Evolutionary conservation across 2,888 invertebrate species (phyloP).

Genomic region (Xylota segnis): DNA sequence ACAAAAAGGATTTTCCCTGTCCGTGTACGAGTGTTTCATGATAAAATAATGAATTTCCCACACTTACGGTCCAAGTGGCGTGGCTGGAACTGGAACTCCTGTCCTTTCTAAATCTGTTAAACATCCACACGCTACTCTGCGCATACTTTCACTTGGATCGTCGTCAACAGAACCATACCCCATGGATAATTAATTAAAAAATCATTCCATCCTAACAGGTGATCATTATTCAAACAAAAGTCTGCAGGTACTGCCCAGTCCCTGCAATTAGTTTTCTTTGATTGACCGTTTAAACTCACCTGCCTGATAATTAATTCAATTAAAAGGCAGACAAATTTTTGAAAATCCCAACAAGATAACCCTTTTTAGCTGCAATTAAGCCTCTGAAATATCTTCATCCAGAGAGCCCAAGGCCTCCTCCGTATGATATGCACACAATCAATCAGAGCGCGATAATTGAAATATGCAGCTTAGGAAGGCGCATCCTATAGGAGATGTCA

Average conservation of each 20-base stretch:
- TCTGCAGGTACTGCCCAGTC: slow-evolving; percentile 18
- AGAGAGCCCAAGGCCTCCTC: slow-evolving; percentile 21
- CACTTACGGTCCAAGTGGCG: not conserved
- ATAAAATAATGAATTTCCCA: not conserved
- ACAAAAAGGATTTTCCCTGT: slow-evolving; percentile 54
- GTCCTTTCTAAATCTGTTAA: not conserved
- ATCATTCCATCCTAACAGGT: slow-evolving; percentile 54
- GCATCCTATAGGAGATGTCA: slow-evolving; percentile 59
- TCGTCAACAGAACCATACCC: slow-evolving; percentile 38
- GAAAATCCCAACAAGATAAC: slow-evolving; percentile 58
- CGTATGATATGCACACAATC: slow-evolving; percentile 62
- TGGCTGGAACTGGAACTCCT: not conserved
- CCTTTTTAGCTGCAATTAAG: slow-evolving; percentile 70
- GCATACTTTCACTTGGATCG: slow-evolving; percentile 31
- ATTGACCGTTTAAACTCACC: slow-evolving; percentile 70
- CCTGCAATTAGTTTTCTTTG: slow-evolving; percentile 72
- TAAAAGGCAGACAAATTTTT: slow-evolving; percentile 73
- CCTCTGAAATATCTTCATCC: slow-evolving; percentile 70
- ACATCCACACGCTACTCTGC: not conserved
- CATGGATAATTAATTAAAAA: slow-evolving; percentile 68
- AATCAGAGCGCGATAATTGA: slow-evolving; percentile 76
- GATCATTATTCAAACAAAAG: slow-evolving; percentile 63
- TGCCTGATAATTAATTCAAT: slow-evolving; percentile 71
- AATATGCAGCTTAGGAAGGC: slow-evolving; percentile 42
- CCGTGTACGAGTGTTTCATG: slow-evolving; percentile 15